A percentile compares a stretch with the other conserved stretches of the same genome.
Conservation (phyloP, 2,113 vertebrate genomes). For the Propithecus coquereli region DNA sequence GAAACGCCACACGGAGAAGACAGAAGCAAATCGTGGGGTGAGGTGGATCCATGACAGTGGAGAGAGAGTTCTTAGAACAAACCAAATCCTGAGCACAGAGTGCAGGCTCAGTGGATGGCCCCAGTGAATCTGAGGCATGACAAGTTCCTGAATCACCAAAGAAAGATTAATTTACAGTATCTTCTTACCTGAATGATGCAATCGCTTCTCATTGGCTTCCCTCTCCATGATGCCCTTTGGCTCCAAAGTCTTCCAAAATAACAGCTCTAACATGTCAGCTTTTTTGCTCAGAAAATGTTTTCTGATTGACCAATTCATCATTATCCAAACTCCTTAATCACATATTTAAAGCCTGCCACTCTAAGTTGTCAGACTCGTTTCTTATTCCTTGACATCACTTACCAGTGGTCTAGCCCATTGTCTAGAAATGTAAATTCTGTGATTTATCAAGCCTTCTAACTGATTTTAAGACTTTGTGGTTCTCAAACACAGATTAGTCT, state of each 20-base stretch:
- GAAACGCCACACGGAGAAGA: neutral
- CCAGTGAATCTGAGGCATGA: neutral
- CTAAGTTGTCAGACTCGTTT: neutral
- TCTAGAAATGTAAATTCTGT: neutral
- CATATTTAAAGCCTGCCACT: neutral
- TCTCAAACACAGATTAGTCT: neutral
- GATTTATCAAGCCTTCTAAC: neutral
- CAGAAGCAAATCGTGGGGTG: neutral
- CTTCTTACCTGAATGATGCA: neutral
- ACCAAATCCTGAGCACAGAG: neutral
- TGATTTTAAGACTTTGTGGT: neutral
- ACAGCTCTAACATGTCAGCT: neutral
- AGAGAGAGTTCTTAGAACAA: neutral
- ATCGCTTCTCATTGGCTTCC: neutral
- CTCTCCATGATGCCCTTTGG: neutral
- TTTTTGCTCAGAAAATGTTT: neutral
- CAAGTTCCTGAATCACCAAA: neutral
- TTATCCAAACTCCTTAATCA: neutral
- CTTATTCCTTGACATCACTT: neutral
- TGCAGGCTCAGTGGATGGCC: neutral
- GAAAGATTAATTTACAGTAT: neutral
- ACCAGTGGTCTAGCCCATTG: neutral
- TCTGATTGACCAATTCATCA: neutral
- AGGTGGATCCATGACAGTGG: neutral
- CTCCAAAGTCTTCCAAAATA: neutral